Evolutionary conservation across 1,140 invertebrate genomes (phyloP).

Genomic region (Lepidurus couesii): DNA sequence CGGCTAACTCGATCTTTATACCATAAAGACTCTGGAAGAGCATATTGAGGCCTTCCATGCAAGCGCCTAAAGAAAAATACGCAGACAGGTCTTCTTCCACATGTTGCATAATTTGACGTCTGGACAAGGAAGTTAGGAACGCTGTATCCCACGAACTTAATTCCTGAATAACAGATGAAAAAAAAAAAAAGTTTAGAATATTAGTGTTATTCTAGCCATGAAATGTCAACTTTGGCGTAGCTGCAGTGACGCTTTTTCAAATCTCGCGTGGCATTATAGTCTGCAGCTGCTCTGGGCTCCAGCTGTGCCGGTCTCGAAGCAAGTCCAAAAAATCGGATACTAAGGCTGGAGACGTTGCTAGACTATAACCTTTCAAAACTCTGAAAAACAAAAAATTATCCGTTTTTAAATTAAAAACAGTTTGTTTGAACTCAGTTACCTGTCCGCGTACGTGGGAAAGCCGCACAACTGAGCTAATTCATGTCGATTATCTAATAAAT

Average conservation of each 20-base stretch:
- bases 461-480: constrained; percentile 77
- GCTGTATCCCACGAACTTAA: constrained; percentile 77
- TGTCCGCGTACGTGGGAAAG: constrained; percentile 79
- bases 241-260: constrained; percentile 59
- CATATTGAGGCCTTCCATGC: constrained; percentile 91
- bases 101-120: constrained; percentile 60
- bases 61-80: constrained; percentile 88
- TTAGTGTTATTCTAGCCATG: background rate
- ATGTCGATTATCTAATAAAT: constrained; percentile 65
- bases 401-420: background rate
- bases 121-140: constrained; percentile 68
- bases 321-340: constrained; percentile 73
- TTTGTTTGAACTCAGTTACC: constrained; percentile 48
- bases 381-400: constrained; percentile 45
- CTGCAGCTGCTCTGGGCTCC: constrained; percentile 54
- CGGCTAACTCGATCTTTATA: constrained; percentile 63
- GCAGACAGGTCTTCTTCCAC: constrained; percentile 63
- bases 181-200: background rate
- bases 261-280: constrained; percentile 65
- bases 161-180: constrained; percentile 39
- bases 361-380: constrained; percentile 78
- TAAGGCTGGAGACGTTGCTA: constrained; percentile 70
- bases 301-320: constrained; percentile 66
- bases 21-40: constrained; percentile 74
- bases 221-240: constrained; percentile 41